Conservation (phyloP, 92 coral and sea anemone species). For the Palythoa grandis region DNA sequence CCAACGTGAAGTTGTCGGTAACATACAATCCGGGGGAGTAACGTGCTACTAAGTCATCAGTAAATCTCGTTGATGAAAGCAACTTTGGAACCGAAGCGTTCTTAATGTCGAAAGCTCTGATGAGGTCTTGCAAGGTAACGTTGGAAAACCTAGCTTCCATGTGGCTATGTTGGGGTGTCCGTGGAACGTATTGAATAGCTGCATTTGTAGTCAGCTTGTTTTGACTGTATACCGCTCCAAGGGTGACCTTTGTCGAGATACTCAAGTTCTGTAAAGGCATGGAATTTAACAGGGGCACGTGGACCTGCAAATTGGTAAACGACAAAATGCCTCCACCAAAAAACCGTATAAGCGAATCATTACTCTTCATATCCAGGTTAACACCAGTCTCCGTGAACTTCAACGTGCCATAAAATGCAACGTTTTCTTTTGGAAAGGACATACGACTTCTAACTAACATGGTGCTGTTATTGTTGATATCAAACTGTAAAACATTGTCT, state of each 20-base stretch:
- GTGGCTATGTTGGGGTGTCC: constrained; percentile 70
- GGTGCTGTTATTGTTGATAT: constrained; percentile 60
- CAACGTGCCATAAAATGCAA: constrained; percentile 77
- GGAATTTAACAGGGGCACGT: constrained; percentile 74
- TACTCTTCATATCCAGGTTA: constrained; percentile 81
- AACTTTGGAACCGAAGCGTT: constrained; percentile 82
- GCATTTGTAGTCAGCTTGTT: constrained; percentile 71
- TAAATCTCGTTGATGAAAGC: constrained; percentile 75
- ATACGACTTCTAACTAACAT: constrained; percentile 72
- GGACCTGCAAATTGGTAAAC: constrained; percentile 74
- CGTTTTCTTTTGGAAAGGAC: constrained; percentile 72
- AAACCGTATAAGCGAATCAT: constrained; percentile 63
- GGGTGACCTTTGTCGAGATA: constrained; percentile 68
- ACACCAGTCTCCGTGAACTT: constrained; percentile 78
- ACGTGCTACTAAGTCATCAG: constrained; percentile 65
- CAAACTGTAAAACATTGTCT: constrained; percentile 78
- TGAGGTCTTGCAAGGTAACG: constrained; percentile 72
- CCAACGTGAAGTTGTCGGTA: constrained; percentile 58
- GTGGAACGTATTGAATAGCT: constrained; percentile 72
- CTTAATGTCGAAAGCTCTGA: constrained; percentile 72
- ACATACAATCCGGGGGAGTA: constrained; percentile 59
- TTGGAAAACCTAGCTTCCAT: constrained; percentile 77
- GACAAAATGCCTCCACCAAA: constrained; percentile 75
- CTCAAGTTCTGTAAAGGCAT: constrained; percentile 77
- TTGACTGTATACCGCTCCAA: constrained; percentile 72